phyloP scores from a whole-genome alignment of 2,797 vertebrate species.

The Merluccius polli region DNA sequence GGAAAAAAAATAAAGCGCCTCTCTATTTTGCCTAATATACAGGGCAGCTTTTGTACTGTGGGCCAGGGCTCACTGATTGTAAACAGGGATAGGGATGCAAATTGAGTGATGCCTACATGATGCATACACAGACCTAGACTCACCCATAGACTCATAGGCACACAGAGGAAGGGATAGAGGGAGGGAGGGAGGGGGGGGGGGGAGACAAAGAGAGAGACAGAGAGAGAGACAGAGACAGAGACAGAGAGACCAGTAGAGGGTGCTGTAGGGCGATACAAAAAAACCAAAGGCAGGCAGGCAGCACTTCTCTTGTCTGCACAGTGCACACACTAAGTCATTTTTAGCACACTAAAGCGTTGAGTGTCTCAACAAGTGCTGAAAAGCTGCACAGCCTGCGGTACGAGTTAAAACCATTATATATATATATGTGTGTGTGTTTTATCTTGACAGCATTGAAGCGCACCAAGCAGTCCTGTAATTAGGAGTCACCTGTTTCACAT shows the following conservation, averaged over 20 bases:
- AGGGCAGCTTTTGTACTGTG: conserved; percentile 21
- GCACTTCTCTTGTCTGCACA: no score
- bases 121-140: conserved; percentile 20
- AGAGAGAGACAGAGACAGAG: not conserved
- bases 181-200: not conserved
- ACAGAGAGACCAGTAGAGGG: not conserved
- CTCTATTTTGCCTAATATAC: conserved; percentile 41
- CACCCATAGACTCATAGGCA: not conserved
- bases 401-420: no score
- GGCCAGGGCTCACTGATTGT: conserved; percentile 16
- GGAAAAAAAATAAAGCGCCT: not conserved
- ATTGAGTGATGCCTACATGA: conserved; percentile 33
- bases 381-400: not conserved
- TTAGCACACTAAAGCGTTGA: not conserved
- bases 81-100: conserved; percentile 60
- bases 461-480: not conserved
- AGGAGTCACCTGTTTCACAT: not conserved
- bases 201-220: not conserved
- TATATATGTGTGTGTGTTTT: no score
- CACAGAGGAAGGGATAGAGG: not conserved
- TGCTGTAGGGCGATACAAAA: not conserved
- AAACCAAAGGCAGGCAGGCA: not conserved
- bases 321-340: not conserved
- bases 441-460: not conserved
- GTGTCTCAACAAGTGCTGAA: not conserved